phyloP scores from a whole-genome alignment of 2,888 invertebrate species.

The Mimas tiliae region DNA sequence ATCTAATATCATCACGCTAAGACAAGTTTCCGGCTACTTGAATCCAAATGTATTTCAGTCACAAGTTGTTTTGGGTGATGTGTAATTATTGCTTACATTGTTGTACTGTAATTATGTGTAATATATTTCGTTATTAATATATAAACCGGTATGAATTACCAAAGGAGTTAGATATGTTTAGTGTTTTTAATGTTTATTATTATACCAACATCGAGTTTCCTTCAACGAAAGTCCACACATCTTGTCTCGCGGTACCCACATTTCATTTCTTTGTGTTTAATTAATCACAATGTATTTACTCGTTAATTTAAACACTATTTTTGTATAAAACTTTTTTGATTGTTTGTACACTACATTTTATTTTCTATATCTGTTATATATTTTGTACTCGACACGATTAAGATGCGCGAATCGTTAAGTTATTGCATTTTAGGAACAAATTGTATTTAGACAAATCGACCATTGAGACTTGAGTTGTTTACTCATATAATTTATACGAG shows the following conservation, averaged over 20 bases:
- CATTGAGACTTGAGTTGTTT: slow-evolving; percentile 49
- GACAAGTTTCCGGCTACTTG: background rate
- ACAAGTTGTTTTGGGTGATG: slow-evolving; percentile 54
- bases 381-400: slow-evolving; percentile 45
- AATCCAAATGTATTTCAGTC: slow-evolving; percentile 37
- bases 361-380: slow-evolving; percentile 37
- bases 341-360: slow-evolving; percentile 42
- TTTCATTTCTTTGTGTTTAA: slow-evolving; percentile 32
- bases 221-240: slow-evolving; percentile 40
- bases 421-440: slow-evolving; percentile 57
- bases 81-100: slow-evolving; percentile 55
- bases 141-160: slow-evolving; percentile 81
- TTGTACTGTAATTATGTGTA: slow-evolving; percentile 61
- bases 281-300: slow-evolving; percentile 34
- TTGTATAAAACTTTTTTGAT: slow-evolving; percentile 53
- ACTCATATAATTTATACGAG: slow-evolving; percentile 63
- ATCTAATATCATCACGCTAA: background rate
- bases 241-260: slow-evolving; percentile 26
- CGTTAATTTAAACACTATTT: slow-evolving; percentile 52
- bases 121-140: slow-evolving; percentile 66
- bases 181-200: slow-evolving; percentile 70
- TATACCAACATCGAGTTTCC: slow-evolving; percentile 44
- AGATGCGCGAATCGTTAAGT: slow-evolving; percentile 46
- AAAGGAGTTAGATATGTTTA: slow-evolving; percentile 81
- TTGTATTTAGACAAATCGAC: slow-evolving; percentile 64